A percentile compares a stretch with the other conserved stretches of the same genome.
Conservation (phyloP, 1,140 invertebrate genomes). For the Drosophila biarmipes region DNA sequence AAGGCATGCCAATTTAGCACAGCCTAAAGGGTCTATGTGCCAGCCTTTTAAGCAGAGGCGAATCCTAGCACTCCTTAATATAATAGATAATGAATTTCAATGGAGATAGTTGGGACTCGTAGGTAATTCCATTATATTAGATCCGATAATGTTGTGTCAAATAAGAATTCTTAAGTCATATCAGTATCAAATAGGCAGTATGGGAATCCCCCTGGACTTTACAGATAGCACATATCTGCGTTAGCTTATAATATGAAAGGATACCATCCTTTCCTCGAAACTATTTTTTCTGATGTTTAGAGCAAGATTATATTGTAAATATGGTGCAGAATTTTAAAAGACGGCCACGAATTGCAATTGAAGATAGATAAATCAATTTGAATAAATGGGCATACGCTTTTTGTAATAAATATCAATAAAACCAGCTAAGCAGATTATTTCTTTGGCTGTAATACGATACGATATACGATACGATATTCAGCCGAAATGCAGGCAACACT, state of each 20-base stretch:
- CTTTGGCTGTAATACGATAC: background rate
- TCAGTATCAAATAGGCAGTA: no score
- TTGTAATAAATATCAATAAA: no score
- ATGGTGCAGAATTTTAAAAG: no score
- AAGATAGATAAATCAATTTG: no score
- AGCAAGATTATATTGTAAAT: no score
- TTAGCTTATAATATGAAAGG: background rate
- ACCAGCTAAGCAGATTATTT: background rate
- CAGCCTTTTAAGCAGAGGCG: slow-evolving; percentile 1
- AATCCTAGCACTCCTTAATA: background rate
- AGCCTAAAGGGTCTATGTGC: background rate
- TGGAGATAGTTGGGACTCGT: no score
- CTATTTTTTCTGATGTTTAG: no score
- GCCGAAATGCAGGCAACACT: background rate
- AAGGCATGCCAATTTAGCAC: slow-evolving; percentile 15
- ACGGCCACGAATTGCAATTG: no score
- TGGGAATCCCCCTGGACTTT: no score
- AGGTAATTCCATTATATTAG: no score
- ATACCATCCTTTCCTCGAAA: background rate
- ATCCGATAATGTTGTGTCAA: background rate
- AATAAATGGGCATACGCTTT: background rate
- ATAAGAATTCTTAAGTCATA: background rate
- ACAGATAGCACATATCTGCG: background rate
- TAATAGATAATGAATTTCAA: slow-evolving; percentile 2
- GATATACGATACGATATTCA: slow-evolving; percentile 9